Conservation (phyloP, 2,113 vertebrate species). For the Poicephalus meyeri region DNA sequence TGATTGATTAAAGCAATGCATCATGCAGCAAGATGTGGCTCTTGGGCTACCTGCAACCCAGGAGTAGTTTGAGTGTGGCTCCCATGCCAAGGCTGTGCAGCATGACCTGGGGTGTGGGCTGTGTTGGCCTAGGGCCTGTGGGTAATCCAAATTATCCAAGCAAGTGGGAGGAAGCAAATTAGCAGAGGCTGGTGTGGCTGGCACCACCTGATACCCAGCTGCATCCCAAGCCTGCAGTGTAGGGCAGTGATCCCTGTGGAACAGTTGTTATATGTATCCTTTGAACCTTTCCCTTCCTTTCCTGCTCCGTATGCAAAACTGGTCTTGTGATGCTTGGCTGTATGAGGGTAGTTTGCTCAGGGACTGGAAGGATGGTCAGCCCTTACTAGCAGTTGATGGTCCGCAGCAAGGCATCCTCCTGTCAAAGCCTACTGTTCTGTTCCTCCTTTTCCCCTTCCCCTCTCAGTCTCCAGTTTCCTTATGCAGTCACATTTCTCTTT, state of each 20-base stretch:
- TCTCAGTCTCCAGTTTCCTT: neutral
- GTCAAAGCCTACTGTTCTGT: neutral
- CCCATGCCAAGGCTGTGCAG: neutral
- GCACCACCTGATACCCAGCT: neutral
- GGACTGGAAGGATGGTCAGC: neutral
- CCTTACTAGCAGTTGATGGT: neutral
- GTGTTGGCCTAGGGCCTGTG: neutral
- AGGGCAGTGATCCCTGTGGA: neutral
- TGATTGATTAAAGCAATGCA: neutral
- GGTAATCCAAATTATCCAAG: neutral
- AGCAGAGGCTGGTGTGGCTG: neutral
- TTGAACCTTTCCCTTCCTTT: neutral
- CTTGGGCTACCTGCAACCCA: neutral
- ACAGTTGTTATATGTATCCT: neutral
- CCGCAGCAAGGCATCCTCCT: neutral
- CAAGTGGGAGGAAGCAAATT: conserved; percentile 4
- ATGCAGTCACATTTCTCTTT: neutral
- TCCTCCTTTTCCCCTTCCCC: neutral
- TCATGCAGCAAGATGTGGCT: neutral
- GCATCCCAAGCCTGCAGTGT: neutral
- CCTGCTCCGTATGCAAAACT: neutral
- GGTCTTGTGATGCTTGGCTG: neutral
- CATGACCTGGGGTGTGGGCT: neutral
- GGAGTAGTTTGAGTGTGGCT: neutral
- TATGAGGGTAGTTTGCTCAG: neutral